Conservation (phyloP, 2,888 invertebrate genomes). For the Idaea biselata region DNA sequence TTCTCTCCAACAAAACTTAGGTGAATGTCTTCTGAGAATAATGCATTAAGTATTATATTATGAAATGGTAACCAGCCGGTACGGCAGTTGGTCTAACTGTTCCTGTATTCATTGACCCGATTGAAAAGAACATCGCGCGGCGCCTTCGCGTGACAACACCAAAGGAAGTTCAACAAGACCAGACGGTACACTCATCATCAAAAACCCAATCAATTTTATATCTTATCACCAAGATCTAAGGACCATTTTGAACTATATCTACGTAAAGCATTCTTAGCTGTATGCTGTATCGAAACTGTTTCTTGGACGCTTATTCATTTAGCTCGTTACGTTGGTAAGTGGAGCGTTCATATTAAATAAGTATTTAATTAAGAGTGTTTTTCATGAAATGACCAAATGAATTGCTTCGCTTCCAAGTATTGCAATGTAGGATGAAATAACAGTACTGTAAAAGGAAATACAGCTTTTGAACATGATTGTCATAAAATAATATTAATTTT, state of each 20-base stretch:
- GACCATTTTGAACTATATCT: slow-evolving; percentile 7
- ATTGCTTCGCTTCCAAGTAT: neutral
- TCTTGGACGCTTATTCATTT: slow-evolving; percentile 21
- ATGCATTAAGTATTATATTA: neutral
- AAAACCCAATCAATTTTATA: slow-evolving; percentile 2
- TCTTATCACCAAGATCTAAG: slow-evolving; percentile 6
- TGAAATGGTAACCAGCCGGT: neutral
- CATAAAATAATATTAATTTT: neutral
- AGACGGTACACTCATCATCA: slow-evolving; percentile 3
- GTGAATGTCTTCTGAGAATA: neutral
- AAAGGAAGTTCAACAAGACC: slow-evolving; percentile 23
- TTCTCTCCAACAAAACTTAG: neutral
- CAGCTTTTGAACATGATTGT: too few species aligned
- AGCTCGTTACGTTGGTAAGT: slow-evolving; percentile 15
- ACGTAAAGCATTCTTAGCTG: slow-evolving; percentile 12
- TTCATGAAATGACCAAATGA: neutral
- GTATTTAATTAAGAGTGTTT: slow-evolving; percentile 5
- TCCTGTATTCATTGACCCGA: slow-evolving; percentile 21
- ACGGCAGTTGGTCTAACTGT: slow-evolving; percentile 11
- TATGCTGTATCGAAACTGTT: slow-evolving; percentile 15
- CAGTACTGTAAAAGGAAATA: neutral
- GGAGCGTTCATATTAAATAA: slow-evolving; percentile 10
- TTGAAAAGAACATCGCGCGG: slow-evolving; percentile 22
- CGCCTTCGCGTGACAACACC: slow-evolving; percentile 23
- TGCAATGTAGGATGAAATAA: neutral